phyloP scores from a whole-genome alignment of 2,888 invertebrate genomes.

The Electrophaes corylata region DNA sequence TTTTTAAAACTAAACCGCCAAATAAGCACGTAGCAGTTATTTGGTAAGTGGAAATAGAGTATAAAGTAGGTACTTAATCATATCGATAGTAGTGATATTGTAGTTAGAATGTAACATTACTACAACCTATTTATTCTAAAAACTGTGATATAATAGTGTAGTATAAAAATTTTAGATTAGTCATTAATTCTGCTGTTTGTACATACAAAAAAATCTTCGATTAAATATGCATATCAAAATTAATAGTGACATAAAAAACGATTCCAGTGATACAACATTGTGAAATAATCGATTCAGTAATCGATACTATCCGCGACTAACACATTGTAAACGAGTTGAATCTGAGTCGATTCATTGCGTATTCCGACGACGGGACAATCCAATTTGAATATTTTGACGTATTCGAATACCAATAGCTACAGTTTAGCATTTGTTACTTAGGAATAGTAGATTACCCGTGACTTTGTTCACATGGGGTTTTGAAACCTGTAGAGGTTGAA shows the following conservation, averaged over 20 bases:
- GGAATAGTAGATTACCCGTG: not conserved
- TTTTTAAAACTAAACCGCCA: not conserved
- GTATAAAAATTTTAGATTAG: too few relatives aligned
- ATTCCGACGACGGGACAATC: slow-evolving; percentile 71
- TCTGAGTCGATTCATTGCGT: slow-evolving; percentile 57
- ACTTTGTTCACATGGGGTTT: not conserved
- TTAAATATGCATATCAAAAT: not conserved
- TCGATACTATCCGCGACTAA: slow-evolving; percentile 56
- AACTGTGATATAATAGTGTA: too few relatives aligned
- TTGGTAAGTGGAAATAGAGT: too few relatives aligned
- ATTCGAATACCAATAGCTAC: slow-evolving; percentile 69
- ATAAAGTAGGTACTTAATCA: too few relatives aligned
- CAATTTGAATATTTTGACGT: slow-evolving; percentile 79
- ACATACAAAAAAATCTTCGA: not conserved
- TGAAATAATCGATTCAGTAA: slow-evolving; percentile 57
- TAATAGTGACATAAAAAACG: slow-evolving; percentile 40
- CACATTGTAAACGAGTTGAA: slow-evolving; percentile 60
- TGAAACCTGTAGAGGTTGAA: too few relatives aligned
- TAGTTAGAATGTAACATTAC: too few relatives aligned
- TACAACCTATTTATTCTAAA: too few relatives aligned
- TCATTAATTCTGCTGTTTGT: too few relatives aligned
- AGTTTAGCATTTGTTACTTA: slow-evolving; percentile 67
- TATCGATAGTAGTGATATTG: too few relatives aligned
- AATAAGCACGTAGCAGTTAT: too few relatives aligned
- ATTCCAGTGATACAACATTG: slow-evolving; percentile 36